Evolutionary conservation across 2,888 invertebrate genomes (phyloP), one percentile per base, ranked within the genome.

Genomic region (Gymnocheta viridis): DNA sequence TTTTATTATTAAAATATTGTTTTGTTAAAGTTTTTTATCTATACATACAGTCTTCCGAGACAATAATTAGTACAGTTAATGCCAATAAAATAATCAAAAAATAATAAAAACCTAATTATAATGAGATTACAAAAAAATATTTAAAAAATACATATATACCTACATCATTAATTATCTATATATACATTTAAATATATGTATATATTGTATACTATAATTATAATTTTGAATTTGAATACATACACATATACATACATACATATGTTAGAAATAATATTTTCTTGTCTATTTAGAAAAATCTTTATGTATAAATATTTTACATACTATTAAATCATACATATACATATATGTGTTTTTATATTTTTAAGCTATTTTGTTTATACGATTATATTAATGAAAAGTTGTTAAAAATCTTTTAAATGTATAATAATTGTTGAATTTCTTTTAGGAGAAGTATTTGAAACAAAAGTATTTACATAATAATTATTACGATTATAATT

Each of bases 31-130:
- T 51, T 70, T 76, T 86, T 88, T 58, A 29, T 87, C 19, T 73
- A 60, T 58, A 38, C 27, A 60, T 32, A 73, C 66, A 86, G 88
- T 89, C 90, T 90, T 89, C 89, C 90, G 90, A 89, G 89, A 89
- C 89, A 89, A 89, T 90, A 90, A 89, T 88, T 87, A 87, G 79
- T 64, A 69, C 66, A 86, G 85, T 88, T 87, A 88, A 88, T 87
- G 85, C 78, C 72, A 85, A 85, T 27, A 62, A 64, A 69, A 64
- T 44, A 22, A 29, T 17, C 10, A 44, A 32, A 47, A 54, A 67
- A 3, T 22, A 47, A 27, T 6, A 32, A 51, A 51, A 69, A 47
- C 24, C 22, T 69, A 54, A 62, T 47, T 27, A 67, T 60, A 69
- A 24, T 17, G 35, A 80, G 49, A 80, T 54, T 67, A 64, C 35